These are phyloP conservation scores for Syrmaticus mikado DNA, from an alignment of 2,113 vertebrate species.

Conservation along the genomic window DNA sequence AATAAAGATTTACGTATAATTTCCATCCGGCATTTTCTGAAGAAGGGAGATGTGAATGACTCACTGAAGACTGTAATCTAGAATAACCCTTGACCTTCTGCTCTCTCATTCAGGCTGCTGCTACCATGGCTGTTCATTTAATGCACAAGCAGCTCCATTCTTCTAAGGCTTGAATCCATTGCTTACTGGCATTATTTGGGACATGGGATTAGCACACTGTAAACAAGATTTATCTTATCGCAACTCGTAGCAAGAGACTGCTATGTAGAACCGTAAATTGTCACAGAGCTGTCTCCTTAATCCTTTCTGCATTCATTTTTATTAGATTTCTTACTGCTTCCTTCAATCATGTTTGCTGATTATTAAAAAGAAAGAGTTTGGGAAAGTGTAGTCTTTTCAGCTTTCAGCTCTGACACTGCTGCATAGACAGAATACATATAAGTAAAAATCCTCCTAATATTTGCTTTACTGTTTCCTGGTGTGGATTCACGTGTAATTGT, in stretches of 20 bases:
- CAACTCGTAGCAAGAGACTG: slow-evolving; percentile 3
- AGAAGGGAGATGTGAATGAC: neutral
- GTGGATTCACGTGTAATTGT: neutral
- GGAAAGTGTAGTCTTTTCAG: slow-evolving; percentile 42
- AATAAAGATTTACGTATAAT: neutral
- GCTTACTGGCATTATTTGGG: neutral
- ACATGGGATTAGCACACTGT: slow-evolving; percentile 45
- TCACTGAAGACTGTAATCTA: neutral
- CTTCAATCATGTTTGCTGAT: slow-evolving; percentile 47
- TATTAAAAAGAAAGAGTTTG: slow-evolving; percentile 63
- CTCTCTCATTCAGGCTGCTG: neutral
- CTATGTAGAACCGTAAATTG: slow-evolving; percentile 40
- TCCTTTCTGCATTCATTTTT: slow-evolving; percentile 60
- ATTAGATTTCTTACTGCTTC: slow-evolving; percentile 59
- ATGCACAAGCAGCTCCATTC: neutral
- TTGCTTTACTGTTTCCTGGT: slow-evolving; percentile 38
- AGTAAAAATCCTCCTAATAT: neutral
- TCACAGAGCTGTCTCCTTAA: slow-evolving; percentile 40
- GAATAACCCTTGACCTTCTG: neutral
- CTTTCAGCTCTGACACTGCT: slow-evolving; percentile 29
- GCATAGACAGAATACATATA: slow-evolving; percentile 2
- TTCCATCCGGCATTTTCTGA: neutral
- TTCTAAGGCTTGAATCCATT: neutral
- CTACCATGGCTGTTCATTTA: neutral
- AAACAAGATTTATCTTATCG: slow-evolving; percentile 68